These are phyloP conservation scores for Sinhomidia bicolor DNA, from an alignment of 2,888 invertebrate genomes.

Conservation along the genomic window DNA sequence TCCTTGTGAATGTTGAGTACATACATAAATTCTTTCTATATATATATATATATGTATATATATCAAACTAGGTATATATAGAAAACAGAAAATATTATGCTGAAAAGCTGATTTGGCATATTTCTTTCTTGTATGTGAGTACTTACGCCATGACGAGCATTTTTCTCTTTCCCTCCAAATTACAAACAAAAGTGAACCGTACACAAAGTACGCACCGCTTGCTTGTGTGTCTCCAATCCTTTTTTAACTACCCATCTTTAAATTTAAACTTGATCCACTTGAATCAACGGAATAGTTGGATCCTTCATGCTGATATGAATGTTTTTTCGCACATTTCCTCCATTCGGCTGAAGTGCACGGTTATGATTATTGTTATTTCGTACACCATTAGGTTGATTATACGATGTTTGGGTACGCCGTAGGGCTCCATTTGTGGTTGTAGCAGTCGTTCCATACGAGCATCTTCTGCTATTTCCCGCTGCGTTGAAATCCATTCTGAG, in stretches of 20 bases:
- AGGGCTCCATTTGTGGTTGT: constrained; percentile 56
- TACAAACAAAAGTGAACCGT: too few relatives aligned
- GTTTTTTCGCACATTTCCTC: constrained; percentile 62
- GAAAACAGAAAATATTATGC: too few relatives aligned
- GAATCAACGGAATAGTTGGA: constrained; percentile 74
- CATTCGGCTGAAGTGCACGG: constrained; percentile 26
- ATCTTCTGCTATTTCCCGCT: constrained; percentile 53
- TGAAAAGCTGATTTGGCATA: too few relatives aligned
- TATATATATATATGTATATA: too few relatives aligned
- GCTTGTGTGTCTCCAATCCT: neutral
- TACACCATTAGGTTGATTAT: constrained; percentile 57
- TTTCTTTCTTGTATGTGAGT: too few relatives aligned
- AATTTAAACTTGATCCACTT: constrained; percentile 76
- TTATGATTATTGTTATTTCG: constrained; percentile 62
- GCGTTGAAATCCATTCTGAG: constrained; percentile 70
- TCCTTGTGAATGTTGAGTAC: too few relatives aligned
- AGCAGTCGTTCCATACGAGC: constrained; percentile 48
- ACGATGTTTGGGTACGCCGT: constrained; percentile 57
- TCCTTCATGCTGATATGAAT: constrained; percentile 77
- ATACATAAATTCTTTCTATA: too few relatives aligned
- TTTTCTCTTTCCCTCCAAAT: too few relatives aligned
- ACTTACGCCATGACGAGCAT: too few relatives aligned
- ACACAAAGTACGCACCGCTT: too few relatives aligned
- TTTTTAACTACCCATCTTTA: neutral
- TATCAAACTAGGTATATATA: too few relatives aligned